Base-by-base conservation (phyloP, 2,888 invertebrate genomes). In the Nephrocerus scutellatus region DNA sequence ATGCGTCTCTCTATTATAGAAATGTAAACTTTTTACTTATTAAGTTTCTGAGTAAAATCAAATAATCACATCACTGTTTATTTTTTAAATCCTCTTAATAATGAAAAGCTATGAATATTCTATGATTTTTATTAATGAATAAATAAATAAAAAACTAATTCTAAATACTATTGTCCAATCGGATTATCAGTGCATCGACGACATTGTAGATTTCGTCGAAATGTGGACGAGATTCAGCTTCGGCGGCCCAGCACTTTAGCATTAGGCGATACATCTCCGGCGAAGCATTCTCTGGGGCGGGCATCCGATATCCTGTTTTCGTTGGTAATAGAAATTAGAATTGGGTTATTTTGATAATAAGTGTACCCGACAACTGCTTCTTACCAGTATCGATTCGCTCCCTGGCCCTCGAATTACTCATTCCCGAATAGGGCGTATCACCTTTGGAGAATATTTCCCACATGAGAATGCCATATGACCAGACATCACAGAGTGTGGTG, bases 401-500 rank as follows among this genome's bases (percentile, higher is more conserved):
- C 46, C 93, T 73, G 0, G 95, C 92, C 60, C 90, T 82, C 8
- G 90, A 85, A 71, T 96, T 96, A 53, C 86, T 89, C 79, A 92
- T 80, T 18, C 93, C 95, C 24, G 84, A 83, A 62, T 96, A 96
- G 0, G 95, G 95, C 35, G 89, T 91, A 51, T 85, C 86, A 2
- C 95, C 95, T 62, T 83, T 80, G 0, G 93, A 87, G 71, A 93
- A 95, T 60, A 96, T 88, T 71, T 96, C 95, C 93, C 93, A 96
- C 75, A 89, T 86, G 40, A 96, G 71, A 50, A 96, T 86, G 4
- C 93, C 95, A 64, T 88, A 96, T 57, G 92, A 93, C 95, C 95
- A 96, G 30, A 96, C 92, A 70, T 96, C 95, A 68, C 93, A 93
- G 6, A 93, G 70, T 0, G 91, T 84, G 8, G 93, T 95, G 66